Percentiles rank a stretch among this genome's conserved stretches.
phyloP scores from a whole-genome alignment of 2,888 invertebrate genomes.

The Pilophorus perplexus region DNA sequence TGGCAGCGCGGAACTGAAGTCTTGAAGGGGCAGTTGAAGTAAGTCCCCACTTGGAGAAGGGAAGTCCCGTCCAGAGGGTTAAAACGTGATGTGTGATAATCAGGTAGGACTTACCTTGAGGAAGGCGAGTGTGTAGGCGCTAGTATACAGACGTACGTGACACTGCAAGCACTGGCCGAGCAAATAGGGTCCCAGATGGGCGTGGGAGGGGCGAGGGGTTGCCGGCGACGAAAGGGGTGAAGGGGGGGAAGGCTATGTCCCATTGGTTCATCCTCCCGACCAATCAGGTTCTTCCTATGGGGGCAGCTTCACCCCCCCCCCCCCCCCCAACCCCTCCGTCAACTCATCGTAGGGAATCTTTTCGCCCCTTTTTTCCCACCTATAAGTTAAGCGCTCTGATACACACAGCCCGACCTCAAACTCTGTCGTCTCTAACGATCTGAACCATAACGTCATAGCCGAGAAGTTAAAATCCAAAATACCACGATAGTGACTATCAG shows the following conservation, averaged over 20 bases:
- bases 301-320: slow-evolving; percentile 7
- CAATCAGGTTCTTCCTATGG: slow-evolving; percentile 18
- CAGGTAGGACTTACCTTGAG: slow-evolving; percentile 37
- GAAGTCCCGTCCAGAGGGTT: neutral
- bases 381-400: neutral
- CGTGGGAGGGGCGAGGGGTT: slow-evolving; percentile 12
- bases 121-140: slow-evolving; percentile 34
- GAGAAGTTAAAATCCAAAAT: too few species aligned
- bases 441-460: too few species aligned
- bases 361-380: slow-evolving; percentile 20
- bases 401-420: neutral
- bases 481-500: too few species aligned
- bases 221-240: too few species aligned
- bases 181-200: slow-evolving; percentile 20
- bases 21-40: too few species aligned
- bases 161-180: slow-evolving; percentile 36
- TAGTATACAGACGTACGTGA: slow-evolving; percentile 37
- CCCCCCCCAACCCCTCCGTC: neutral
- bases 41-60: slow-evolving; percentile 30
- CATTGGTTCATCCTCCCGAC: slow-evolving; percentile 8
- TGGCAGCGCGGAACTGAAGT: too few species aligned
- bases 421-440: too few species aligned
- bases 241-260: slow-evolving; percentile 12
- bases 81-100: slow-evolving; percentile 35
- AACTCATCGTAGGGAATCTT: slow-evolving; percentile 3